Base-by-base conservation (phyloP, 2,888 invertebrate genomes). In the Andrena haemorrhoa region DNA sequence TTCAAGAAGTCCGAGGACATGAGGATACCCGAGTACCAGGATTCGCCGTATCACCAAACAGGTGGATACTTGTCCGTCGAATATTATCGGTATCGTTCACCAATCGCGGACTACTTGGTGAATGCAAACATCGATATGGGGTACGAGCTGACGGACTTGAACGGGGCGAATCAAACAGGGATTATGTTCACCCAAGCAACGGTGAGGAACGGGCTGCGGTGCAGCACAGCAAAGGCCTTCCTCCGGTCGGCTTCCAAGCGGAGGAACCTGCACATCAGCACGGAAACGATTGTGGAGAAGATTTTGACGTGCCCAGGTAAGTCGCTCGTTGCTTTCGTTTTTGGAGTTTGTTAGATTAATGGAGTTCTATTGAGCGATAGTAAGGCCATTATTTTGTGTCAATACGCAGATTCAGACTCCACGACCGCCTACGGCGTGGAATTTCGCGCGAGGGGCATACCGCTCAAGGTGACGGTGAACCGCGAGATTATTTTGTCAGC, bases 191-290 rank as follows among this genome's bases (percentile, higher is more conserved):
- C 97, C 0, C 97, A 97, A 84, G 98, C 96, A 0, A 98, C 98
- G 0, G 90, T 98, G 2, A 94, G 97, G 3, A 95, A 98, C 75
- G 98, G 98, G 0, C 94, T 97, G 0, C 95, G 98, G 1, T 98
- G 98, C 91, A 98, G 98, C 89, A 96, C 97, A 0, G 97, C 97
- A 12, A 98, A 98, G 94, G 98, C 96, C 0, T 98, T 96, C 91
- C 93, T 98, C 7, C 94, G 97, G 60, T 95, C 97, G 0, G 95
- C 95, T 0, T 94, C 95, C 74, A 95, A 96, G 77, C 95, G 98
- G 47, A 93, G 95, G 5, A 98, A 98, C 92, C 95, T 98, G 1
- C 96, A 98, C 86, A 94, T 98, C 2, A 95, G 96, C 66, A 94
- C 96, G 0, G 95, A 96, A 87, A 96, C 97, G 0, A 94, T 96